phyloP scores from a whole-genome alignment of 1,140 invertebrate species.

The Drosophila saltans region DNA sequence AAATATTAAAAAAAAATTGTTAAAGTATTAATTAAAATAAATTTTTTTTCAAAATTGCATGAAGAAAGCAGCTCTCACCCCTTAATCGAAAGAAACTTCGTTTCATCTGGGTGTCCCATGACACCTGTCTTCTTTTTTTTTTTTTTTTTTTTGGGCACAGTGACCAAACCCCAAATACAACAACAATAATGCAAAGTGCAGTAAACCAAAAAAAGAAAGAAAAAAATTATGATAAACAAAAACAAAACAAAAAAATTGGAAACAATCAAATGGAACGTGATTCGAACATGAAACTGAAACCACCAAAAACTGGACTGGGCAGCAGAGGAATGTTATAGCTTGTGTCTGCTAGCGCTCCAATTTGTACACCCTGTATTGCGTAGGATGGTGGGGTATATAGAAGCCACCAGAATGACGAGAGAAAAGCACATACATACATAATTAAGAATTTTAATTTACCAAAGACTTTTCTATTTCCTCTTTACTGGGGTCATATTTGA shows the following conservation, averaged over 20 bases:
- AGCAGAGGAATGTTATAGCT: constrained; percentile 41
- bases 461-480: too few species aligned
- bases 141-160: constrained; percentile 62
- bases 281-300: constrained; percentile 54
- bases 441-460: too few species aligned
- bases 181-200: constrained; percentile 70
- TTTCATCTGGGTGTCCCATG: too few species aligned
- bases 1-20: too few species aligned
- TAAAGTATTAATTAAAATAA: too few species aligned
- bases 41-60: too few species aligned
- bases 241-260: constrained; percentile 51
- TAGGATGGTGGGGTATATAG: constrained; percentile 17
- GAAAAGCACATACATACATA: too few species aligned
- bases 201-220: constrained; percentile 42
- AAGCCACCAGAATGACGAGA: too few species aligned
- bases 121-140: constrained; percentile 21
- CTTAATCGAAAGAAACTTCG: too few species aligned
- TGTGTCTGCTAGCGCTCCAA: constrained; percentile 55
- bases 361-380: constrained; percentile 31
- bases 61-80: too few species aligned
- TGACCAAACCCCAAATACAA: constrained; percentile 63
- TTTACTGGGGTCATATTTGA: too few species aligned
- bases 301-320: constrained; percentile 54
- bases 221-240: constrained; percentile 54
- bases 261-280: constrained; percentile 66